phyloP scores from a whole-genome alignment of 2,797 vertebrate genomes.

The Orientallactaga sibirica region DNA sequence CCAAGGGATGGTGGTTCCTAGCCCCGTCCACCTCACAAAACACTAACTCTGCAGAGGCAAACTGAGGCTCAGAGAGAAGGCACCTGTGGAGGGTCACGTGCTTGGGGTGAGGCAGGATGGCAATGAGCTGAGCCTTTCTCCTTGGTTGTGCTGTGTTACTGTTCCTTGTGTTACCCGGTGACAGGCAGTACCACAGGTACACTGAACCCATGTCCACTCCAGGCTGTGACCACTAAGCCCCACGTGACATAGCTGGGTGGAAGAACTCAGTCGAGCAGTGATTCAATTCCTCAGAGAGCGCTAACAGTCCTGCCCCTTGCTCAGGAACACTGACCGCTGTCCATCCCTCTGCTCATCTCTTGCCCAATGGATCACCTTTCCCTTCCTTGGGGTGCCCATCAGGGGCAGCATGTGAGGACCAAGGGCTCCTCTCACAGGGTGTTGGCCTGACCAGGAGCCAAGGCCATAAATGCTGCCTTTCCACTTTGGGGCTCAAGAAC shows the following conservation, averaged over 20 bases:
- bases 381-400: too few relatives aligned
- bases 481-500: neutral
- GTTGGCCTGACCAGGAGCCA: neutral
- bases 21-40: neutral
- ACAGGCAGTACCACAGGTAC: neutral
- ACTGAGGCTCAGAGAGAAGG: neutral
- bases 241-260: rapidly evolving
- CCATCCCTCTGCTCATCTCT: neutral
- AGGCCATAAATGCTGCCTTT: neutral
- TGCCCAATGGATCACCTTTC: neutral
- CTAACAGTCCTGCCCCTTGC: neutral
- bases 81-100: neutral
- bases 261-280: neutral
- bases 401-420: neutral
- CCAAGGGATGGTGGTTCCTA: rapidly evolving
- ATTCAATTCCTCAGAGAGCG: neutral
- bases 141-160: neutral
- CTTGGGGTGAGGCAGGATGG: neutral
- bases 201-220: neutral
- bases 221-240: neutral
- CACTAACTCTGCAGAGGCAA: neutral
- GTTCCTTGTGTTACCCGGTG: neutral
- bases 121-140: neutral
- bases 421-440: neutral
- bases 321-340: neutral